A percentile compares a stretch with the other conserved stretches of the same genome.
Evolutionary conservation across 2,113 vertebrate genomes (phyloP).

Genomic region (Podocnemis expansa): DNA sequence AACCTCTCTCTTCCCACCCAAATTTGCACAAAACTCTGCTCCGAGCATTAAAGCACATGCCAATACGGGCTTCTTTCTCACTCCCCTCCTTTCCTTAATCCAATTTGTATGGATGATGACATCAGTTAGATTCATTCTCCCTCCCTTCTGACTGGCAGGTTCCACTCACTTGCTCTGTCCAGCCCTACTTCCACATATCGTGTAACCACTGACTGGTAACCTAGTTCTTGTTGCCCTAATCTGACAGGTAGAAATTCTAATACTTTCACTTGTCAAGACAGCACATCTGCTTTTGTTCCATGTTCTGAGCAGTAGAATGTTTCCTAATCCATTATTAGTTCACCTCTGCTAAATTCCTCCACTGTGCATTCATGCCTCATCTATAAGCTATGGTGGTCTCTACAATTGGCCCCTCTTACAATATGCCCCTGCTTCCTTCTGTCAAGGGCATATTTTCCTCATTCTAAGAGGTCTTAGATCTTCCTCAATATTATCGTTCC

Average conservation of each 20-base stretch:
- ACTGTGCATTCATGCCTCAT: not conserved
- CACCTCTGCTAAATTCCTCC: not conserved
- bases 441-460: too few relatives aligned
- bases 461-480: too few relatives aligned
- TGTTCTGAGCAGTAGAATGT: not conserved
- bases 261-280: not conserved
- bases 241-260: not conserved
- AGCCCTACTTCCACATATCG: slow-evolving; percentile 34
- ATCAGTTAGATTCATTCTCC: slow-evolving; percentile 53
- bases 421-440: too few relatives aligned
- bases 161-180: slow-evolving; percentile 54
- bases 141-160: slow-evolving; percentile 53
- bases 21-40: not conserved
- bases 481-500: too few relatives aligned
- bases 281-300: not conserved
- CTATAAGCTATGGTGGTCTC: not conserved
- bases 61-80: slow-evolving; percentile 48
- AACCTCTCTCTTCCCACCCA: slow-evolving; percentile 34
- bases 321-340: not conserved
- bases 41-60: slow-evolving; percentile 64
- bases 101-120: not conserved
- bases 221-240: not conserved
- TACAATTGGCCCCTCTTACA: too few relatives aligned
- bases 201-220: not conserved
- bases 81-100: slow-evolving; percentile 59